These are phyloP conservation scores for Acipenser oxyrinchus DNA, from an alignment of 2,797 vertebrate genomes.

Conservation along the genomic window DNA sequence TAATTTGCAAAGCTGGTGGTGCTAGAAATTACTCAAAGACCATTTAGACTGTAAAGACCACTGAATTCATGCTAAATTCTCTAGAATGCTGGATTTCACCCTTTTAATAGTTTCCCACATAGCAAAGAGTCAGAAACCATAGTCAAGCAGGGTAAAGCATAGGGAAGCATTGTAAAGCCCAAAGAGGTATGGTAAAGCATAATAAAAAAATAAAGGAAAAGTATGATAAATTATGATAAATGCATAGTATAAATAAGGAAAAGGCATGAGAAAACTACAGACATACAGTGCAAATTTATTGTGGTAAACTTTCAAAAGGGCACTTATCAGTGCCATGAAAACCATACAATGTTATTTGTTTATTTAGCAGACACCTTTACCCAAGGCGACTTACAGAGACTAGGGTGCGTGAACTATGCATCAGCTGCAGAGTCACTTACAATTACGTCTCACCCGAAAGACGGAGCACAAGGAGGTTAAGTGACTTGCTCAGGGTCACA, in stretches of 20 bases:
- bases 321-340: neutral
- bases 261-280: neutral
- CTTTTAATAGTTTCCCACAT: too few species aligned
- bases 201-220: neutral
- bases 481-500: too few species aligned
- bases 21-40: constrained; percentile 8
- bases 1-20: constrained; percentile 7
- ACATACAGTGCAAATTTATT: neutral
- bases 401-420: too few species aligned
- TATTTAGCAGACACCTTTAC: too few species aligned
- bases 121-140: too few species aligned
- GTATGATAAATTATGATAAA: neutral
- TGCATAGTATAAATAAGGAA: neutral
- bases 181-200: neutral
- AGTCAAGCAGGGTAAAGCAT: too few species aligned
- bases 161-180: too few species aligned
- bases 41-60: constrained; percentile 7
- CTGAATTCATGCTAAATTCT: neutral
- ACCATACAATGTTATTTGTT: too few species aligned
- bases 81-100: neutral
- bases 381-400: too few species aligned
- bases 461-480: too few species aligned
- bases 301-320: neutral
- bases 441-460: too few species aligned
- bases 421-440: too few species aligned